These are phyloP conservation scores for Xanthia icteritia DNA, from an alignment of 2,888 invertebrate genomes.

Conservation along the genomic window DNA sequence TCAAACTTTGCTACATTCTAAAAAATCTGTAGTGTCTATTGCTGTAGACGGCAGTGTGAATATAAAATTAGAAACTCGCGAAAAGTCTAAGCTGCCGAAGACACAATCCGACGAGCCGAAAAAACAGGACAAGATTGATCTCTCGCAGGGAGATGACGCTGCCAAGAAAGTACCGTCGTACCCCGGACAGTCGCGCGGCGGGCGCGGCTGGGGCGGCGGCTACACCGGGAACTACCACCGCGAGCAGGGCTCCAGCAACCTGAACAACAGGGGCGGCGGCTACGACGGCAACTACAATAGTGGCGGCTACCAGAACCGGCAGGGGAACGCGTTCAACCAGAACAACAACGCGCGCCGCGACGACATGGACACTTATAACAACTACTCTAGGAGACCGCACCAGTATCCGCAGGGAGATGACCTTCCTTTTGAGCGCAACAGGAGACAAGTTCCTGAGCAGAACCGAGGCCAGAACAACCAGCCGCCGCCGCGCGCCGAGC, in stretches of 20 bases:
- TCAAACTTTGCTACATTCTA: slow-evolving; percentile 93
- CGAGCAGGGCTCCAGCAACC: slow-evolving; percentile 89
- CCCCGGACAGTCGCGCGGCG: slow-evolving; percentile 90
- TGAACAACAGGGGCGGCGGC: slow-evolving; percentile 83
- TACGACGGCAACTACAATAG: slow-evolving; percentile 80
- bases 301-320: slow-evolving; percentile 68
- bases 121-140: slow-evolving; percentile 70
- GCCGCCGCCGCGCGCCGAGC: slow-evolving; percentile 55
- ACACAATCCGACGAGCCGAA: slow-evolving; percentile 34
- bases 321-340: slow-evolving; percentile 63
- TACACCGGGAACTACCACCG: slow-evolving; percentile 75
- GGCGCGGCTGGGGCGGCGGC: slow-evolving; percentile 86
- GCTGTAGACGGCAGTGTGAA: slow-evolving; percentile 92
- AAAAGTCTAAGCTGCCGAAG: slow-evolving; percentile 24
- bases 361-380: slow-evolving; percentile 69
- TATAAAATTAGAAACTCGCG: slow-evolving; percentile 81
- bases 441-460: slow-evolving; percentile 60
- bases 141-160: slow-evolving; percentile 74
- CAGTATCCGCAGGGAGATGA: slow-evolving; percentile 74
- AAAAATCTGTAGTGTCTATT: slow-evolving; percentile 90
- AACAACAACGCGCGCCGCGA: slow-evolving; percentile 72
- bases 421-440: slow-evolving; percentile 67
- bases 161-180: slow-evolving; percentile 91
- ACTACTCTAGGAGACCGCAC: slow-evolving; percentile 77
- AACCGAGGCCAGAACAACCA: slow-evolving; percentile 45